Conservation (phyloP, 1,140 invertebrate species). For the Phortica variegata region DNA sequence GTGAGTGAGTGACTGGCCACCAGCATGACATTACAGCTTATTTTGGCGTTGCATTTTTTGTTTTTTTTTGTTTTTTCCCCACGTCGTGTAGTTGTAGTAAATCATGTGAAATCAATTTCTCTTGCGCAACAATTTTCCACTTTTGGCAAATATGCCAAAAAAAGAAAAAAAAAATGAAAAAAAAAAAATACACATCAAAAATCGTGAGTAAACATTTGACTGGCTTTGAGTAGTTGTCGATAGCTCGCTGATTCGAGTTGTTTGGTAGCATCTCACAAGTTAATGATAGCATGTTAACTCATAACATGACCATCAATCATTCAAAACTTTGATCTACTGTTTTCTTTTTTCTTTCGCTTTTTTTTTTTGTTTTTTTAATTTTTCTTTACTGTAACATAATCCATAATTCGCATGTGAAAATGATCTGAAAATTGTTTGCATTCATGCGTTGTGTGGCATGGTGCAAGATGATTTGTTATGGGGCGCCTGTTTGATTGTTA, state of each 20-base stretch:
- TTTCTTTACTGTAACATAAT: no score
- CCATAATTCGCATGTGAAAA: constrained; percentile 51
- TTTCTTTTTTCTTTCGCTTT: no score
- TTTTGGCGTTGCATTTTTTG: constrained; percentile 8
- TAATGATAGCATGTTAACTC: constrained; percentile 52
- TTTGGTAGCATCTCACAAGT: constrained; percentile 45
- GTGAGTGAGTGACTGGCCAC: constrained; percentile 7
- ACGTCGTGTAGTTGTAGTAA: constrained; percentile 27
- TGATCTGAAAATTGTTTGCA: constrained; percentile 39
- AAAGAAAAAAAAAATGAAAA: constrained; percentile 19
- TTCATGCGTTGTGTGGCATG: no score
- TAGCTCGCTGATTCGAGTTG: constrained; percentile 10
- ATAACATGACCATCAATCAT: constrained; percentile 53
- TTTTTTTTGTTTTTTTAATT: no score
- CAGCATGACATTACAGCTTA: constrained; percentile 35
- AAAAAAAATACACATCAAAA: constrained; percentile 23
- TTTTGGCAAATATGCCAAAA: constrained; percentile 50
- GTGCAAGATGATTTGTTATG: no score
- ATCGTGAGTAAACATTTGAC: constrained; percentile 47
- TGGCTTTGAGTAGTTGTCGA: constrained; percentile 12
- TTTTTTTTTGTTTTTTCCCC: constrained; percentile 8
- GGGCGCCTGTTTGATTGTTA: constrained; percentile 9
- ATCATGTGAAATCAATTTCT: constrained; percentile 52
- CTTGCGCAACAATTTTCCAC: constrained; percentile 47
- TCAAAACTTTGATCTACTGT: constrained; percentile 30